phyloP scores from a whole-genome alignment of 2,888 invertebrate species.

The Chromoteleia sp. region DNA sequence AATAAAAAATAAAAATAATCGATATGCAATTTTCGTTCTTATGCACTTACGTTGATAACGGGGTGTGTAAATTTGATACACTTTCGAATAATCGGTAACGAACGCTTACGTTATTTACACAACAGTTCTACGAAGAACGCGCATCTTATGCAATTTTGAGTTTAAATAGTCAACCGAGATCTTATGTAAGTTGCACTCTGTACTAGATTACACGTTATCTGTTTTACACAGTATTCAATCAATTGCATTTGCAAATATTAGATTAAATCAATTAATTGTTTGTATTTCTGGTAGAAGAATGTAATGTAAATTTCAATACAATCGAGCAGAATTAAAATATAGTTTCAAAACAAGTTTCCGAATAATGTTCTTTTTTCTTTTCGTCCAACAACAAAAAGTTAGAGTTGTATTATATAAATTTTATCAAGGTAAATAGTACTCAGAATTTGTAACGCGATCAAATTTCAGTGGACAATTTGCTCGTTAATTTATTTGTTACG shows the following conservation, averaged over 20 bases:
- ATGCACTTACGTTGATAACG: no score
- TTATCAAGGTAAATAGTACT: no score
- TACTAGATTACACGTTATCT: conserved; percentile 8
- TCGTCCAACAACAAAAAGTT: no score
- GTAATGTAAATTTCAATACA: no score
- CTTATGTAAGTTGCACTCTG: conserved; percentile 5
- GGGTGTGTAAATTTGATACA: neutral
- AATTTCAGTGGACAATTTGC: neutral
- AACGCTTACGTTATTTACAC: neutral
- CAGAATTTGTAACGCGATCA: neutral
- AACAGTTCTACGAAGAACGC: neutral
- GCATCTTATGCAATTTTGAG: conserved; percentile 10
- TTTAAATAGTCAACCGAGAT: conserved; percentile 11
- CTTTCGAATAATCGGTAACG: neutral
- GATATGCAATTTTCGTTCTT: no score
- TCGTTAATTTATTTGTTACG: neutral
- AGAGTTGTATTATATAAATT: no score
- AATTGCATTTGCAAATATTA: conserved; percentile 14
- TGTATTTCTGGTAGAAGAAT: neutral
- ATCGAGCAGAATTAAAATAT: no score
- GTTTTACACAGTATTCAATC: conserved; percentile 13
- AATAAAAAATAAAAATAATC: no score
- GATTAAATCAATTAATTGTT: neutral
- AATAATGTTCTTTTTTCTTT: no score
- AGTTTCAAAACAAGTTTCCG: no score